A percentile compares a stretch with the other conserved stretches of the same genome.
Conservation (phyloP, 2,113 vertebrate genomes). For the Haliaeetus leucogaster region DNA sequence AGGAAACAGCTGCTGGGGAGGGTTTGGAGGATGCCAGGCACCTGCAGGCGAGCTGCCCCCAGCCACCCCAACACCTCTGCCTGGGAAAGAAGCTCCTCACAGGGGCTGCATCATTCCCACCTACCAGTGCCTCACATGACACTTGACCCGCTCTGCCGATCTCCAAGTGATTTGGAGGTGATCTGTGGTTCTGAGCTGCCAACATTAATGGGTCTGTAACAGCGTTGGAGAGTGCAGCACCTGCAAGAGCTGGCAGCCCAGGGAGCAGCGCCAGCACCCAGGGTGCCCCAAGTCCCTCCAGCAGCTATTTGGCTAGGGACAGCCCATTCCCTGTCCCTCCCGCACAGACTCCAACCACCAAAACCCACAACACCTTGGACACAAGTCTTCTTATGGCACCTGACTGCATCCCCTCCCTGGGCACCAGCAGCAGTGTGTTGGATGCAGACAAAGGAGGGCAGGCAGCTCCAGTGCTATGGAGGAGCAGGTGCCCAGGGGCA, state of each 20-base stretch:
- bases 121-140: accelerated
- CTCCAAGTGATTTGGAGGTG: accelerated
- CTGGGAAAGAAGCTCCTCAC: accelerated
- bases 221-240: accelerated
- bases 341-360: accelerated
- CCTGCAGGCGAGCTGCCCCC: accelerated
- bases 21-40: accelerated
- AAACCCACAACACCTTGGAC: background rate
- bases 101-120: background rate
- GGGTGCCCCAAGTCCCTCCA: background rate
- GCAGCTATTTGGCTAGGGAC: background rate
- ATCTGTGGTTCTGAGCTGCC: background rate
- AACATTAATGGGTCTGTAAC: accelerated
- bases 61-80: accelerated
- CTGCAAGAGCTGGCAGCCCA: accelerated
- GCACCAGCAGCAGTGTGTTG: accelerated
- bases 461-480: background rate
- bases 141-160: accelerated
- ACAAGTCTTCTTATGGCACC: accelerated
- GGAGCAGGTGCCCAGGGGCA: too few species aligned
- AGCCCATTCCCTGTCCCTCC: background rate
- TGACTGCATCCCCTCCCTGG: too few species aligned
- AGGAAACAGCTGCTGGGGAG: background rate
- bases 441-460: too few species aligned
- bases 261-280: accelerated